Evolutionary conservation across 2,888 invertebrate genomes (phyloP).

Genomic region (Lydus trimaculatus): DNA sequence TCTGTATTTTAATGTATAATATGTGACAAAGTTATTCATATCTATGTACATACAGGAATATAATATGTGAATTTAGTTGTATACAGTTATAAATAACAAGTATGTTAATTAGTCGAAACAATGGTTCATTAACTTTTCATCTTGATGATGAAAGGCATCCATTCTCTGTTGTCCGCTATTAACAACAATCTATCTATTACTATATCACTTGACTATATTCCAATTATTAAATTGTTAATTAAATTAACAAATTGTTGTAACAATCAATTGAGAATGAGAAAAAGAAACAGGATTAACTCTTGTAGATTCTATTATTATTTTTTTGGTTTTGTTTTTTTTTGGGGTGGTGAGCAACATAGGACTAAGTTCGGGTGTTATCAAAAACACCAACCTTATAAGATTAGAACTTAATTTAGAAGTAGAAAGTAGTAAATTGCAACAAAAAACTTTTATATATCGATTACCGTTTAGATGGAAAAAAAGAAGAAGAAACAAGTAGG

Average conservation of each 20-base stretch:
- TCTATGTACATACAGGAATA: not conserved
- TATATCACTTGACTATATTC: not conserved
- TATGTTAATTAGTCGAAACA: not conserved
- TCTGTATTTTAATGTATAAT: not conserved
- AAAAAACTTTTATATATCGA: not conserved
- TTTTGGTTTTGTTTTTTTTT: not conserved
- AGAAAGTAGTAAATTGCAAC: not conserved
- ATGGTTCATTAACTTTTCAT: slow-evolving; percentile 1
- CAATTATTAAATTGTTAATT: not conserved
- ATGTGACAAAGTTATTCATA: not conserved
- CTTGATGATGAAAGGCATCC: not conserved
- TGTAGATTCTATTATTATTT: not conserved
- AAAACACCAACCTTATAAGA: not conserved
- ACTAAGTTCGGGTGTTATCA: not conserved
- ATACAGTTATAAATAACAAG: not conserved
- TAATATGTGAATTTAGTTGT: not conserved
- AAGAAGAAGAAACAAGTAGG: not conserved
- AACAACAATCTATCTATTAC: not conserved
- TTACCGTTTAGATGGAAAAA: not conserved
- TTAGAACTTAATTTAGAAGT: not conserved
- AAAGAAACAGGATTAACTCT: not conserved
- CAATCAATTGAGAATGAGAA: not conserved
- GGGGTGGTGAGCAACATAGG: too few relatives aligned
- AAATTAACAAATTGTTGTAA: not conserved
- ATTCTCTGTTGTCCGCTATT: not conserved